Evolutionary conservation across 2,888 invertebrate genomes (phyloP), one percentile per base, ranked within the genome.

Genomic region (Drosophila nr. perissopoda): DNA sequence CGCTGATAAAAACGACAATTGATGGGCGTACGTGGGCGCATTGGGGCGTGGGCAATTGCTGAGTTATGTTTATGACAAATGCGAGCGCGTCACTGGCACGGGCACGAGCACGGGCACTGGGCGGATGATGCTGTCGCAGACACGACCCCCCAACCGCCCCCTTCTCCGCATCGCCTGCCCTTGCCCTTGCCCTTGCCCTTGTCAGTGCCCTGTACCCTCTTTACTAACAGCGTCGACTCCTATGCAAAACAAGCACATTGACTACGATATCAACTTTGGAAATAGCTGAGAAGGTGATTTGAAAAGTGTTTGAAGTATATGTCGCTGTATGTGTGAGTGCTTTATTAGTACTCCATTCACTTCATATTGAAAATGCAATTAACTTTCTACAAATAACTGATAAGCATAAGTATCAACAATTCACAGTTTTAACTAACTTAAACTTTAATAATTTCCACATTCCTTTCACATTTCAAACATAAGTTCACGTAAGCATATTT

Each of bases 61-160:
- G 87, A 90, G 89, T 87, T 87, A 88, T 87, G 90, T 83, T 85
- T 87, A 90, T 87, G 86, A 87, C 81, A 86, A 87, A 90, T 90
- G 90, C 60, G 72, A 60, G 73, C 64, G 67, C 54, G 21, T 42
- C 70, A 60, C 34, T 53, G 77, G 18, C 53, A 21, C 21, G 16
- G 25, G 25, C 21, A 25, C 8, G 10, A 21, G 53, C 5, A 16
- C 25, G 27, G 16, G 29, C 51, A 60, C 46, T 51, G 76, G 59
- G 59, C 59, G 81, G 49, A 59, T 60, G 80, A 64, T 68, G 69
- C 56, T 53, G 62, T 70, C 42, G 54, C 67, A 61, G 61, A 59
- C 51, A 64, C 68, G 40, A 64, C 60, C 33, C 40, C 21, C 0
- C 57, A 21, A 2, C 8, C 25, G 1, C 29, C n/a, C 6, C 6